A percentile compares a stretch with the other conserved stretches of the same genome.
Conservation (phyloP, 2,888 invertebrate species). For the Philonicus albiceps region DNA sequence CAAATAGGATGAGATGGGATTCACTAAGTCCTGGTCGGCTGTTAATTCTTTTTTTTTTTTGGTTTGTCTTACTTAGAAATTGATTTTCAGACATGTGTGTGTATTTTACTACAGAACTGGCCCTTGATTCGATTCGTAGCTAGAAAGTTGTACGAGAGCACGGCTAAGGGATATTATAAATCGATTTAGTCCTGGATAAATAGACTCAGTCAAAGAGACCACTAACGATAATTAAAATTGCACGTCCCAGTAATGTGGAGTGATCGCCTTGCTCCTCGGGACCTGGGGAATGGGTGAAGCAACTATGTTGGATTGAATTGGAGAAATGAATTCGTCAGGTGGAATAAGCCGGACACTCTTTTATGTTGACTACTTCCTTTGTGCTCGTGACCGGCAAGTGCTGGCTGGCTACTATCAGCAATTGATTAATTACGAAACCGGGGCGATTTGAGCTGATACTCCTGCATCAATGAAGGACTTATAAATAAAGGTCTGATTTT, state of each 20-base stretch:
- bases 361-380: neutral
- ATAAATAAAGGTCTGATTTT: neutral
- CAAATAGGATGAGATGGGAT: neutral
- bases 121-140: neutral
- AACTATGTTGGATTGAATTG: neutral
- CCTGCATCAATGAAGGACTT: neutral
- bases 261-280: neutral
- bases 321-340: neutral
- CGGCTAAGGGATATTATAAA: neutral
- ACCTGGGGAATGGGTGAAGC: neutral
- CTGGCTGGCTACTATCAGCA: neutral
- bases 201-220: constrained; percentile 15
- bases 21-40: neutral
- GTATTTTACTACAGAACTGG: neutral
- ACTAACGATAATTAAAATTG: constrained; percentile 45
- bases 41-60: neutral
- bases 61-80: constrained; percentile 3
- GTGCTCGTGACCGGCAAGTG: neutral
- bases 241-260: constrained; percentile 9
- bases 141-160: neutral
- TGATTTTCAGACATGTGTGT: constrained; percentile 20
- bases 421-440: neutral
- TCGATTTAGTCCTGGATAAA: constrained; percentile 25
- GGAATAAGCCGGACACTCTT: neutral
- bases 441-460: neutral